These are phyloP conservation scores for Nymphalis polychloros DNA, from an alignment of 2,888 invertebrate species.

Conservation along the genomic window DNA sequence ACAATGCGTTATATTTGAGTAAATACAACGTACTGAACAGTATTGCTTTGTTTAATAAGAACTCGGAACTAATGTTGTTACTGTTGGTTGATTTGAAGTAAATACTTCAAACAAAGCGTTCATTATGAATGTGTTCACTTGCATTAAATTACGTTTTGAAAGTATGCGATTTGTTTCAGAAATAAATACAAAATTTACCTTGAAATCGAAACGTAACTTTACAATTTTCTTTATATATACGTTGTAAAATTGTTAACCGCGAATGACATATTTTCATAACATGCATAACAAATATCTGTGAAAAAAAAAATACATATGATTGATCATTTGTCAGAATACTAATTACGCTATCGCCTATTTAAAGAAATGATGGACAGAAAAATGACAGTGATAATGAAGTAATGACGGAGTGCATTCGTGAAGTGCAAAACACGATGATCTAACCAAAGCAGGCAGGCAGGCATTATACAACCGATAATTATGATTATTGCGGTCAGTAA, in stretches of 20 bases:
- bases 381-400: constrained; percentile 57
- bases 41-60: constrained; percentile 44
- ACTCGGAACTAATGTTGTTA: constrained; percentile 46
- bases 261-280: background rate
- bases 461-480: constrained; percentile 65
- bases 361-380: constrained; percentile 52
- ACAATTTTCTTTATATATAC: background rate
- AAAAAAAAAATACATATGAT: constrained; percentile 42
- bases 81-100: constrained; percentile 45
- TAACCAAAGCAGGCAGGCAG: constrained; percentile 50
- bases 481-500: constrained; percentile 54
- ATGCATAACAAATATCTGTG: background rate
- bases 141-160: constrained; percentile 16
- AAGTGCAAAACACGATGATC: constrained; percentile 58
- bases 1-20: constrained; percentile 55
- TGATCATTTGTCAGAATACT: constrained; percentile 54
- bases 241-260: background rate
- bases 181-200: background rate
- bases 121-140: constrained; percentile 7
- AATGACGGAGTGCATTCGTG: constrained; percentile 48
- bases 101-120: constrained; percentile 20
- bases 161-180: constrained; percentile 2
- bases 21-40: constrained; percentile 45
- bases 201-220: background rate
- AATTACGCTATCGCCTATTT: constrained; percentile 56